Percentiles rank a stretch among this genome's conserved stretches.
Conservation (phyloP, 2,113 vertebrate genomes). For the Sterrhoptilus dennistouni region DNA sequence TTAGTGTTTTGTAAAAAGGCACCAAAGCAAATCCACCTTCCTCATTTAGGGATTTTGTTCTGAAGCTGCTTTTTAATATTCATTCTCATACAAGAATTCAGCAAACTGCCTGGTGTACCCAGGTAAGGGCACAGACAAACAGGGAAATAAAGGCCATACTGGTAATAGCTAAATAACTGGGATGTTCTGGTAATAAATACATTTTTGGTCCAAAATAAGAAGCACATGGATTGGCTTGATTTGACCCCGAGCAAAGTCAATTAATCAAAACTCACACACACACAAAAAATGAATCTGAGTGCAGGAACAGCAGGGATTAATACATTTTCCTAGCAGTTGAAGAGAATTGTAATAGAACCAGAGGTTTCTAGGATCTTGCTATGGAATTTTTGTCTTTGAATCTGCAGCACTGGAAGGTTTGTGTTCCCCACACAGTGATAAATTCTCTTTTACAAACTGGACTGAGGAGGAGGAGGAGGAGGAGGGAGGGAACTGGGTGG, state of each 20-base stretch:
- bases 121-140: neutral
- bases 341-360: neutral
- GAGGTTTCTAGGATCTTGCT: neutral
- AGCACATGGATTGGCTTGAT: neutral
- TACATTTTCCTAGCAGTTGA: neutral
- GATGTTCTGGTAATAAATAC: neutral
- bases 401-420: neutral
- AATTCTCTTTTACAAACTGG: conserved; percentile 47
- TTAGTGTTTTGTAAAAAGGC: neutral
- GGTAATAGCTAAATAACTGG: neutral
- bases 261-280: conserved; percentile 7
- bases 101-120: neutral
- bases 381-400: conserved; percentile 42
- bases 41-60: neutral
- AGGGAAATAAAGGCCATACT: neutral
- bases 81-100: neutral
- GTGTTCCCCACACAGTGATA: conserved; percentile 25
- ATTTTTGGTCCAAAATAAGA: neutral
- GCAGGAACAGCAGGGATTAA: neutral
- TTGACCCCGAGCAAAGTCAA: neutral
- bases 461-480: conserved; percentile 29
- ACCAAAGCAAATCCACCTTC: conserved; percentile 15
- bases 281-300: neutral
- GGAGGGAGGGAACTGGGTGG: conserved; percentile 61
- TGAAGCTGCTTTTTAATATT: neutral